These are phyloP conservation scores for Loris lydekkerianus DNA, from an alignment of 2,797 vertebrate genomes.

Conservation along the genomic window DNA sequence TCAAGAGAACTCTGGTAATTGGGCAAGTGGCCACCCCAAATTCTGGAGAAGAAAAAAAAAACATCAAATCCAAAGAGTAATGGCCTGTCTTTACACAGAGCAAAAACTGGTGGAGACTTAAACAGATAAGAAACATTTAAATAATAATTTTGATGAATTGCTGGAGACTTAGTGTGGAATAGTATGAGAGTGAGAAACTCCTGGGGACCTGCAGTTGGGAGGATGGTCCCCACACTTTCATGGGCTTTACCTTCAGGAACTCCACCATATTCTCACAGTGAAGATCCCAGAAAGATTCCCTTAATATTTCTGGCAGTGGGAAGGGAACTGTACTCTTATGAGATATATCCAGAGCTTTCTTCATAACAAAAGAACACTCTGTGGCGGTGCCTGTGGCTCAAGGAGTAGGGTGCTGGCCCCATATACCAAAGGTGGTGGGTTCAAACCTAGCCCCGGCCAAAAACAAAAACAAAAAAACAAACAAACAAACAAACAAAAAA, in stretches of 20 bases:
- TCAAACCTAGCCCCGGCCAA: too few species aligned
- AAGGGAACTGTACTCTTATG: not conserved
- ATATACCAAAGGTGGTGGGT: too few species aligned
- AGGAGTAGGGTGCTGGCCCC: too few species aligned
- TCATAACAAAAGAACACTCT: not conserved
- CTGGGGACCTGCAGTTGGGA: not conserved
- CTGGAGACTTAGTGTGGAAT: constrained; percentile 21
- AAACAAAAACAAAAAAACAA: too few species aligned
- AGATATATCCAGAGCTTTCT: not conserved
- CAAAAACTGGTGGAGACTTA: not conserved
- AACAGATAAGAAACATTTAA: constrained; percentile 1
- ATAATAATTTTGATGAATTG: constrained; percentile 27
- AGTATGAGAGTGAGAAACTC: constrained; percentile 1
- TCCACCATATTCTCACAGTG: not conserved
- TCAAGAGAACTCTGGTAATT: constrained; percentile 43
- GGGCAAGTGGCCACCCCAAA: not conserved
- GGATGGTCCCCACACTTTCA: not conserved
- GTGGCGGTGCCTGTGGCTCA: too few species aligned
- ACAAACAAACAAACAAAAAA: not conserved
- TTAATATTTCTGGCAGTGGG: not conserved
- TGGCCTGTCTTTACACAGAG: not conserved
- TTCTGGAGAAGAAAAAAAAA: constrained; percentile 6
- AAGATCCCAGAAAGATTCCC: not conserved
- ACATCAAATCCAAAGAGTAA: not conserved
- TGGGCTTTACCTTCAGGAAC: constrained; percentile 8